A percentile compares a stretch with the other conserved stretches of the same genome.
phyloP scores from a whole-genome alignment of 2,888 invertebrate species.

The Cerastoderma edule region DNA sequence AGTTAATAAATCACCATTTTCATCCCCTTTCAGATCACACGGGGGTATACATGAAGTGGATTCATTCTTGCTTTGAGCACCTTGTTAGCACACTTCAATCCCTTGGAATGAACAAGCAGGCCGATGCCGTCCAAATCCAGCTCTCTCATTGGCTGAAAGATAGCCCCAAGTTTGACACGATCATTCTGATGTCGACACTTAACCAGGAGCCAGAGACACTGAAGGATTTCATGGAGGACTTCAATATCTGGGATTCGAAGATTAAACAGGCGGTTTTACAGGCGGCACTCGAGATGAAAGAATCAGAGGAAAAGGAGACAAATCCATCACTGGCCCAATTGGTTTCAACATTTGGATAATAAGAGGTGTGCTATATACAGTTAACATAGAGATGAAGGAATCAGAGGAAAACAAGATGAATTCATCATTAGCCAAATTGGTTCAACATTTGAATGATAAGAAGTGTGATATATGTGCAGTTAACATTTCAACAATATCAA shows the following conservation, averaged over 20 bases:
- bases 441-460: too few relatives aligned
- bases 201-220: conserved; percentile 61
- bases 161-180: conserved; percentile 67
- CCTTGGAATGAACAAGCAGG: conserved; percentile 64
- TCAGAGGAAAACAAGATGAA: conserved; percentile 6
- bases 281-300: conserved; percentile 12
- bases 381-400: background rate
- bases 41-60: conserved; percentile 78
- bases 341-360: too few relatives aligned
- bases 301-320: conserved; percentile 1
- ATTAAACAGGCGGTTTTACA: conserved; percentile 63
- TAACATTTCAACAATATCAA: too few relatives aligned
- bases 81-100: conserved; percentile 72
- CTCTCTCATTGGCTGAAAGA: conserved; percentile 75
- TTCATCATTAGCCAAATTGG: too few relatives aligned
- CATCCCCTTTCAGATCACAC: conserved; percentile 71
- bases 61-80: conserved; percentile 73
- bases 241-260: conserved; percentile 72
- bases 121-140: conserved; percentile 66
- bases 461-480: background rate
- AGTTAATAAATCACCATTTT: too few relatives aligned
- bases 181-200: conserved; percentile 62
- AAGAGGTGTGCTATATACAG: background rate
- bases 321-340: too few relatives aligned
- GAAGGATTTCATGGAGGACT: conserved; percentile 67